Conservation (phyloP, 2,888 invertebrate species). For the Apamea anceps region DNA sequence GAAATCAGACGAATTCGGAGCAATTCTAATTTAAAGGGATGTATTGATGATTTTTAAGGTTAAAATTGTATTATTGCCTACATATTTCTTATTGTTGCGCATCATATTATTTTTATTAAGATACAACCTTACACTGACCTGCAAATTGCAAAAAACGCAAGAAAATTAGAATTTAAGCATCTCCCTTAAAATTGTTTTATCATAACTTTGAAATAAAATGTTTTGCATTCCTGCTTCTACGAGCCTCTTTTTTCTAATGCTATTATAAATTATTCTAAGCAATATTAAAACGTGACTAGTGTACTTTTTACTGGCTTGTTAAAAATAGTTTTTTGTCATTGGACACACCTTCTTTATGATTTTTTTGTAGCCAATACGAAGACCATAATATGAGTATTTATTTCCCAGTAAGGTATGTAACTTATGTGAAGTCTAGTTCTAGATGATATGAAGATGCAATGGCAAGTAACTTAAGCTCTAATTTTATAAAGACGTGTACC, state of each 20-base stretch:
- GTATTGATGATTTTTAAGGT: too few species aligned
- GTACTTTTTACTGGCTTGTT: neutral
- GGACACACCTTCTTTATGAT: neutral
- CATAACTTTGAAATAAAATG: too few species aligned
- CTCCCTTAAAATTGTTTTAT: too few species aligned
- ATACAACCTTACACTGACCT: too few species aligned
- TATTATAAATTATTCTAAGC: slow-evolving; percentile 8
- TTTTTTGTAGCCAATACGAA: neutral
- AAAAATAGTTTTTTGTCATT: neutral
- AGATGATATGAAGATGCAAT: slow-evolving; percentile 10
- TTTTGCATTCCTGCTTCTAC: too few species aligned
- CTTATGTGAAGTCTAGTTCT: slow-evolving; percentile 12
- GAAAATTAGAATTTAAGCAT: too few species aligned
- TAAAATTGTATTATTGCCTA: slow-evolving; percentile 1
- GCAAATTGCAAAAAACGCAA: too few species aligned
- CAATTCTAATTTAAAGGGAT: too few species aligned
- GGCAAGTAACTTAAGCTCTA: neutral
- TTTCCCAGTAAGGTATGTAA: slow-evolving; percentile 2
- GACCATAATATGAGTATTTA: slow-evolving; percentile 9
- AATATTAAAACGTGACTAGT: neutral
- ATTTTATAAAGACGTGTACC: slow-evolving; percentile 7
- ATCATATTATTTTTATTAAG: too few species aligned
- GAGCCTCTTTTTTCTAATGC: too few species aligned
- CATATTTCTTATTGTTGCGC: too few species aligned
- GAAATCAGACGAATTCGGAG: too few species aligned